Conservation (phyloP, 2,113 vertebrate genomes). For the Tachuris rubrigastra region DNA sequence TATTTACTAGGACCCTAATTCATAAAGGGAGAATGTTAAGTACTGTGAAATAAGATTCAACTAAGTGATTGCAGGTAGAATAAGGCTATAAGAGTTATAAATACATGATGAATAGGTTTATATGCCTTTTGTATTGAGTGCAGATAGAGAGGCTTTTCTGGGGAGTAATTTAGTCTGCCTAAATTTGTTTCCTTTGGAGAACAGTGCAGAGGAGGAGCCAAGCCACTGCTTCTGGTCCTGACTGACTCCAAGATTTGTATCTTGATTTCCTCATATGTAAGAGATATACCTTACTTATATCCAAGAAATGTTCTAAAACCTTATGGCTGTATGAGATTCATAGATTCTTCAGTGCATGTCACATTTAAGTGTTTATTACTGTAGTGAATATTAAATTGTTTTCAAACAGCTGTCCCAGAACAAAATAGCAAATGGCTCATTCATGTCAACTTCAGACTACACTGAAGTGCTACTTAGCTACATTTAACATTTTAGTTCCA, state of each 20-base stretch:
- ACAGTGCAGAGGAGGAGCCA: not conserved
- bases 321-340: not conserved
- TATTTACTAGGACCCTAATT: not conserved
- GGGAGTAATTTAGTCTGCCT: not conserved
- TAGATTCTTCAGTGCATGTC: not conserved
- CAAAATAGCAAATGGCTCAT: not conserved
- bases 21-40: not conserved
- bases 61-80: not conserved
- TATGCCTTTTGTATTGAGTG: not conserved
- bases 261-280: not conserved
- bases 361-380: not conserved
- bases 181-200: not conserved
- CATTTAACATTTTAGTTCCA: not conserved
- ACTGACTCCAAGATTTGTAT: not conserved
- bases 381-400: not conserved
- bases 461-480: not conserved
- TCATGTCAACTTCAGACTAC: not conserved
- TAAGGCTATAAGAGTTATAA: not conserved
- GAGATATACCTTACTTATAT: not conserved
- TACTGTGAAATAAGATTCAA: not conserved
- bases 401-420: not conserved
- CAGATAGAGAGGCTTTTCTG: not conserved
- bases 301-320: not conserved
- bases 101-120: not conserved
- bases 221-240: not conserved